A percentile compares a stretch with the other conserved stretches of the same genome.
Conservation (phyloP, 2,113 vertebrate species). For the Eulemur macaco region DNA sequence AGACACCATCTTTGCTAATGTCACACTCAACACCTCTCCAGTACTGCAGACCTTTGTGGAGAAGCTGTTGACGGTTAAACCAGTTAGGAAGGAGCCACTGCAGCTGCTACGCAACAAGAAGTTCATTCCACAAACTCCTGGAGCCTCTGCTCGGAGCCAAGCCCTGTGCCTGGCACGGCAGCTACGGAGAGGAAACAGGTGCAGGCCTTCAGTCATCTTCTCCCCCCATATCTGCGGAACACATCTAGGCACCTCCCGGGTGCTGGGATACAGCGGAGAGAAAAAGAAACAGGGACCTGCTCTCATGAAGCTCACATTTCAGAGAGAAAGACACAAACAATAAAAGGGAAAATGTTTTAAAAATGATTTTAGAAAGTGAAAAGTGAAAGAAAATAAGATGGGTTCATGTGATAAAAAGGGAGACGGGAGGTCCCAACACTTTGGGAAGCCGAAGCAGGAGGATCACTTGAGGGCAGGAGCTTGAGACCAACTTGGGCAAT, state of each 20-base stretch:
- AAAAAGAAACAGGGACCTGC: not conserved
- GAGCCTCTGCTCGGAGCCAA: not conserved
- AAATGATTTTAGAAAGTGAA: not conserved
- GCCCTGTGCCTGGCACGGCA: not conserved
- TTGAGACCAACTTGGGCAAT: too few relatives aligned
- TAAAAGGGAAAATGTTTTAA: not conserved
- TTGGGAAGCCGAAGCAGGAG: too few relatives aligned
- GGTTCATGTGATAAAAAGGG: not conserved
- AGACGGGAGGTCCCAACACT: fast-evolving
- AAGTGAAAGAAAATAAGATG: not conserved
- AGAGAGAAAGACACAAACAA: not conserved
- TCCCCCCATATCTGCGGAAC: fast-evolving
- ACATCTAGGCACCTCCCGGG: not conserved
- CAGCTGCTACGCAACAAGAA: not conserved
- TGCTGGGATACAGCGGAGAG: not conserved
- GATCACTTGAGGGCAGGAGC: too few relatives aligned
- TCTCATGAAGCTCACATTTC: not conserved
- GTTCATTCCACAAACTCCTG: not conserved
- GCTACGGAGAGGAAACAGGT: not conserved
- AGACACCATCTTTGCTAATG: fast-evolving
- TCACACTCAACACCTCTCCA: not conserved
- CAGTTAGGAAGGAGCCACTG: not conserved
- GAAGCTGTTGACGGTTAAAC: not conserved
- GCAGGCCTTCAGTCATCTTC: not conserved
- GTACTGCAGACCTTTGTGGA: not conserved